Percentiles rank a stretch among this genome's conserved stretches.
Conservation (phyloP, 2,888 invertebrate species). For the Sympetrum striolatum region DNA sequence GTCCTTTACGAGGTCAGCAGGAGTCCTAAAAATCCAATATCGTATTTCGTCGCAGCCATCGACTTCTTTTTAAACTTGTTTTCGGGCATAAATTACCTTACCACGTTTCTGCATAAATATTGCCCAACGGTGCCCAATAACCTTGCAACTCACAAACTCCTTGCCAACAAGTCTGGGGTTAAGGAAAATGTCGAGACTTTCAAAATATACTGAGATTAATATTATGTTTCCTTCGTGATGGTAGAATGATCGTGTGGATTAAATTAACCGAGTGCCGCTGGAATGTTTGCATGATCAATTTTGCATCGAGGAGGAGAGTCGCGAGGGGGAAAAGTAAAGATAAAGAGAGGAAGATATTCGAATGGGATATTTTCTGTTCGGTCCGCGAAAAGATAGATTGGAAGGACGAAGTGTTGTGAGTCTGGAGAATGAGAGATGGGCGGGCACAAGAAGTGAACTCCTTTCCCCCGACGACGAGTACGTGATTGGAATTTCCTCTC, state of each 20-base stretch:
- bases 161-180: neutral
- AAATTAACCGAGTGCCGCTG: neutral
- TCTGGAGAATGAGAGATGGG: constrained; percentile 1
- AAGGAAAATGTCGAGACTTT: no score
- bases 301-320: neutral
- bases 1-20: no score
- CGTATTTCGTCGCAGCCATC: no score
- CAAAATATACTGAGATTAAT: no score
- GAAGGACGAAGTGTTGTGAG: constrained; percentile 5
- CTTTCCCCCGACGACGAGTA: constrained; percentile 3
- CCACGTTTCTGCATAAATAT: neutral
- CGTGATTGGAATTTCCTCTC: constrained; percentile 20
- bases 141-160: neutral
- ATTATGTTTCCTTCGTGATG: no score
- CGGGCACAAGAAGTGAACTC: neutral
- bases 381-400: neutral
- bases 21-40: no score
- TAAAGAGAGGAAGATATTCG: neutral
- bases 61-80: no score
- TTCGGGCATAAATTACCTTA: no score
- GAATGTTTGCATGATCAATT: neutral
- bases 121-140: neutral
- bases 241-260: neutral
- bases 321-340: neutral
- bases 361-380: neutral